Evolutionary conservation across 2,888 invertebrate genomes (phyloP).

Genomic region (Brenthis daphne): DNA sequence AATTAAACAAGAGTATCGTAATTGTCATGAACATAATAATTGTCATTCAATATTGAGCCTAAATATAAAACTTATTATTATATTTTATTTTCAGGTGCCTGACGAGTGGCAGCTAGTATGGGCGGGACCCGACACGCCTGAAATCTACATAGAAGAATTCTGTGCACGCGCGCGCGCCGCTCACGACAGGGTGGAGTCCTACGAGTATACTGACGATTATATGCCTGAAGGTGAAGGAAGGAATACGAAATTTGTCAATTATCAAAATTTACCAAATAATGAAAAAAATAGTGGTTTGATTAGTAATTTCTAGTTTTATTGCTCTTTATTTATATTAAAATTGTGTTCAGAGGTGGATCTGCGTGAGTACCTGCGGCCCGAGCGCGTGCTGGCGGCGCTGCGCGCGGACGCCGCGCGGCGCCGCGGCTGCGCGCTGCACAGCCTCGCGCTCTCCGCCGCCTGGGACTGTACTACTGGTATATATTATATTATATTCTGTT

Average conservation of each 20-base stretch:
- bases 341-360: conserved; percentile 61
- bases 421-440: conserved; percentile 48
- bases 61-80: not conserved
- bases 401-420: conserved; percentile 57
- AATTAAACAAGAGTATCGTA: no score
- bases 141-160: conserved; percentile 63
- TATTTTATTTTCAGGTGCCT: conserved; percentile 54
- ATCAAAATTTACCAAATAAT: not conserved
- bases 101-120: conserved; percentile 69
- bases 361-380: conserved; percentile 57
- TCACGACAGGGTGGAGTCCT: conserved; percentile 43
- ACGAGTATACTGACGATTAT: conserved; percentile 41
- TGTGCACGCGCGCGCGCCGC: conserved; percentile 62
- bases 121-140: conserved; percentile 61
- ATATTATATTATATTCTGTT: not conserved
- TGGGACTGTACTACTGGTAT: conserved; percentile 48
- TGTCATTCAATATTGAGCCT: no score
- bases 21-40: no score
- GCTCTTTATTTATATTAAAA: not conserved
- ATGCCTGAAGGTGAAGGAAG: conserved; percentile 55
- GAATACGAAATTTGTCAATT: not conserved
- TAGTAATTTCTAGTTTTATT: no score
- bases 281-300: not conserved
- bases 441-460: conserved; percentile 45
- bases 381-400: conserved; percentile 59